phyloP scores from a whole-genome alignment of 2,888 invertebrate species.

The Iphiclides podalirius region DNA sequence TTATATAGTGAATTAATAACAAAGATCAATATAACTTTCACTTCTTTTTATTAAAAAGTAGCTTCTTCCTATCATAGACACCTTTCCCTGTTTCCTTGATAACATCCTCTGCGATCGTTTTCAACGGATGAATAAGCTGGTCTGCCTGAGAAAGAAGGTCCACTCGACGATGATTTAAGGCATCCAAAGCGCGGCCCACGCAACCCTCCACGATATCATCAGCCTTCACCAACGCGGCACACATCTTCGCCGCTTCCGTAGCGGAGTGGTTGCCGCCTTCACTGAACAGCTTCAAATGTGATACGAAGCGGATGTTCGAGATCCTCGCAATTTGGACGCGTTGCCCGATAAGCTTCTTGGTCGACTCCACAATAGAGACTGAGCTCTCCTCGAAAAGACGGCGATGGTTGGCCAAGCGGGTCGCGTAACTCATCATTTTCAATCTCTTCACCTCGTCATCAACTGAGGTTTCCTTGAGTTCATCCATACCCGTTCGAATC shows the following conservation, averaged over 20 bases:
- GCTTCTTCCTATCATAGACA: conserved; percentile 35
- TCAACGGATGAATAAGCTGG: conserved; percentile 41
- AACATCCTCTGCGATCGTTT: conserved; percentile 42
- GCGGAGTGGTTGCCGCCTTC: conserved; percentile 57
- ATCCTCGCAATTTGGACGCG: conserved; percentile 58
- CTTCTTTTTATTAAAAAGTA: conserved; percentile 23
- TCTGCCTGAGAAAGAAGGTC: conserved; percentile 49
- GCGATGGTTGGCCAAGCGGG: conserved; percentile 50
- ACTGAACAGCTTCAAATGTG: conserved; percentile 47
- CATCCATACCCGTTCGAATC: conserved; percentile 42
- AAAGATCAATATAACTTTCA: conserved; percentile 1
- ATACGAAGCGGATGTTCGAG: conserved; percentile 54
- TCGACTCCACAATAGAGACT: conserved; percentile 37
- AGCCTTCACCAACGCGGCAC: conserved; percentile 40
- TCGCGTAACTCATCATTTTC: conserved; percentile 57
- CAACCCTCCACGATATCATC: conserved; percentile 55
- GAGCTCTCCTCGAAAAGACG: conserved; percentile 53
- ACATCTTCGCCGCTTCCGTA: conserved; percentile 47
- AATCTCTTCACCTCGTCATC: conserved; percentile 47
- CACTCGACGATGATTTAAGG: conserved; percentile 42
- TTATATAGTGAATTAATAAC: too few species aligned
- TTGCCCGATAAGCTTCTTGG: conserved; percentile 42
- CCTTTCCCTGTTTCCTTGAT: conserved; percentile 36
- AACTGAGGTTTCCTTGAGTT: conserved; percentile 35
- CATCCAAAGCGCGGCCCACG: conserved; percentile 37